Conservation (phyloP, 2,888 invertebrate species). For the Eristalis pertinax region DNA sequence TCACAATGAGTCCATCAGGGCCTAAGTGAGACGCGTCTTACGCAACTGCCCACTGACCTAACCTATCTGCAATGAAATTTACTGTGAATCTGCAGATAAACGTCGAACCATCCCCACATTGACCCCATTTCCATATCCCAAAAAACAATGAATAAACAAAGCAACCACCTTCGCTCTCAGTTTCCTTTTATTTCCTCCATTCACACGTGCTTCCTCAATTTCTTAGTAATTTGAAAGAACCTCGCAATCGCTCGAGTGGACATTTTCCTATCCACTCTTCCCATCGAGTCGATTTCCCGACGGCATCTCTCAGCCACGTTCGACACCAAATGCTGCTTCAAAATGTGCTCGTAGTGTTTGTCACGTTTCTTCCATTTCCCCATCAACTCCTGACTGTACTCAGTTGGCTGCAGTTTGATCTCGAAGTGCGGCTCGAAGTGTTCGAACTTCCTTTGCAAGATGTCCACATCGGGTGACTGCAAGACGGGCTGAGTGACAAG, state of each 20-base stretch:
- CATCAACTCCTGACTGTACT: slow-evolving; percentile 47
- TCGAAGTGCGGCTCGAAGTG: slow-evolving; percentile 75
- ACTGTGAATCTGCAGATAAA: too few species aligned
- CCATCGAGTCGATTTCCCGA: not conserved
- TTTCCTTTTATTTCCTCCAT: not conserved
- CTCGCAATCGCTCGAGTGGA: not conserved
- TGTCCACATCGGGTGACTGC: slow-evolving; percentile 74
- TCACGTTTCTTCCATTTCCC: slow-evolving; percentile 76
- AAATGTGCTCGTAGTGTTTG: not conserved
- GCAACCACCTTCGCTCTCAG: not conserved
- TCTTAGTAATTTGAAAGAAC: not conserved
- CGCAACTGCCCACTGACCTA: too few species aligned
- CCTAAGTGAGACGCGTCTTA: too few species aligned
- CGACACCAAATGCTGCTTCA: not conserved
- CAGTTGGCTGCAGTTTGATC: slow-evolving; percentile 74
- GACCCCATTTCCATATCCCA: too few species aligned
- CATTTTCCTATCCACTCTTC: not conserved
- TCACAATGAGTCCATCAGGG: too few species aligned
- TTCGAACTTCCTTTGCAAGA: slow-evolving; percentile 66
- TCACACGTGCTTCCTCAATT: not conserved
- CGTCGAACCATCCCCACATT: too few species aligned
- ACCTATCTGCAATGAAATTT: too few species aligned
- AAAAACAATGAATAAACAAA: not conserved
- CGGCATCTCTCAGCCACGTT: not conserved
- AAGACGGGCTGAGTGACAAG: slow-evolving; percentile 77